Conservation (phyloP, 2,113 vertebrate genomes). For the Chlamydotis undulata region DNA sequence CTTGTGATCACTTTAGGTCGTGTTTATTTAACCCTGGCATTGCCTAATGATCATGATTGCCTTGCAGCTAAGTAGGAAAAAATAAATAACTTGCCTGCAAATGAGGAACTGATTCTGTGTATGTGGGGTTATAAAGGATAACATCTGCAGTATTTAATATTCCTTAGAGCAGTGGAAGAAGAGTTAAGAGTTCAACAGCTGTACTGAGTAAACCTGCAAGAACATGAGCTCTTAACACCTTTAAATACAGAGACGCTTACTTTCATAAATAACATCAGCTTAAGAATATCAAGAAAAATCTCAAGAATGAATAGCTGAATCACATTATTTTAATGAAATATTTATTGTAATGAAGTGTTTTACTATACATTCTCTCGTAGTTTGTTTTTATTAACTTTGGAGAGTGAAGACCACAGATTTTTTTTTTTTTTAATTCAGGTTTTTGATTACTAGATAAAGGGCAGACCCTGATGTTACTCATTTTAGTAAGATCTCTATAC, state of each 20-base stretch:
- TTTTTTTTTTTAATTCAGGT: neutral
- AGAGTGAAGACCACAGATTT: neutral
- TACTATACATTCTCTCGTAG: neutral
- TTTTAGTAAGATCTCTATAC: neutral
- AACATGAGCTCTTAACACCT: neutral
- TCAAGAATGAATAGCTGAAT: neutral
- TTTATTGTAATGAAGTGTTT: neutral
- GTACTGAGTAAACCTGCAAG: neutral
- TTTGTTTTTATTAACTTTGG: neutral
- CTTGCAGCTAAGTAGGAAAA: constrained; percentile 17
- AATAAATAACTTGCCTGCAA: neutral
- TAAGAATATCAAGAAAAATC: neutral
- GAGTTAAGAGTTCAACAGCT: neutral
- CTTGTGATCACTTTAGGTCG: constrained; percentile 9
- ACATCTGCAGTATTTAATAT: constrained; percentile 14
- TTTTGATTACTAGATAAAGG: neutral
- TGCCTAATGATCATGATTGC: neutral
- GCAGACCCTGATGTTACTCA: neutral
- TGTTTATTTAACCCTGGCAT: constrained; percentile 31
- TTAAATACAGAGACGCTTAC: neutral
- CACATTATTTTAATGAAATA: neutral
- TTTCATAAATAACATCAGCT: neutral
- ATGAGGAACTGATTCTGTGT: constrained; percentile 21
- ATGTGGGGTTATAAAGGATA: neutral
- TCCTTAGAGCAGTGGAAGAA: neutral